A percentile compares a stretch with the other conserved stretches of the same genome.
Conservation (phyloP, 2,113 vertebrate genomes). For the Gulo gulo region DNA sequence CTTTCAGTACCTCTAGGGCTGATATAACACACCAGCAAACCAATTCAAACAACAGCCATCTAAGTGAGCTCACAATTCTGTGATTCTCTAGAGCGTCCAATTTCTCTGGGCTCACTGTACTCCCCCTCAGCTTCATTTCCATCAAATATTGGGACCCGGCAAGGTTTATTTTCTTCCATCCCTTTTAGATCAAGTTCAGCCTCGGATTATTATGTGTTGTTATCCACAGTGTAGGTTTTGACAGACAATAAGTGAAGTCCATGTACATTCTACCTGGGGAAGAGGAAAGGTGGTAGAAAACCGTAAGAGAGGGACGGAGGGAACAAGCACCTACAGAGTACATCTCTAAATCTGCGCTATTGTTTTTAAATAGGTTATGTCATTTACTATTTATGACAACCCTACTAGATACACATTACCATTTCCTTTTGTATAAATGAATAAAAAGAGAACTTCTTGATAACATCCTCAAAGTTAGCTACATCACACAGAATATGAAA, state of each 20-base stretch:
- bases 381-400: slow-evolving; percentile 12
- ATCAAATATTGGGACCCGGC: background rate
- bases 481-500: background rate
- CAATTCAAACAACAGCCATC: background rate
- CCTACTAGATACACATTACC: background rate
- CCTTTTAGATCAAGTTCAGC: background rate
- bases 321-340: background rate
- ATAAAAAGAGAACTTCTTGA: background rate
- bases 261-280: background rate
- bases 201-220: background rate
- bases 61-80: background rate
- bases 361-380: background rate
- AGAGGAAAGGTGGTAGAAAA: background rate
- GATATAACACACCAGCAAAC: background rate
- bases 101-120: background rate
- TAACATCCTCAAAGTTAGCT: background rate
- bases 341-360: background rate
- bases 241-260: background rate
- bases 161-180: background rate
- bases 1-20: background rate
- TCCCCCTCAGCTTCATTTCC: background rate
- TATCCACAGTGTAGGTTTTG: background rate
- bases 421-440: slow-evolving; percentile 5
- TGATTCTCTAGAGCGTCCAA: background rate
- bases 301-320: background rate